Conservation (phyloP, 2,113 vertebrate species). For the Paramormyrops kingsleyae region DNA sequence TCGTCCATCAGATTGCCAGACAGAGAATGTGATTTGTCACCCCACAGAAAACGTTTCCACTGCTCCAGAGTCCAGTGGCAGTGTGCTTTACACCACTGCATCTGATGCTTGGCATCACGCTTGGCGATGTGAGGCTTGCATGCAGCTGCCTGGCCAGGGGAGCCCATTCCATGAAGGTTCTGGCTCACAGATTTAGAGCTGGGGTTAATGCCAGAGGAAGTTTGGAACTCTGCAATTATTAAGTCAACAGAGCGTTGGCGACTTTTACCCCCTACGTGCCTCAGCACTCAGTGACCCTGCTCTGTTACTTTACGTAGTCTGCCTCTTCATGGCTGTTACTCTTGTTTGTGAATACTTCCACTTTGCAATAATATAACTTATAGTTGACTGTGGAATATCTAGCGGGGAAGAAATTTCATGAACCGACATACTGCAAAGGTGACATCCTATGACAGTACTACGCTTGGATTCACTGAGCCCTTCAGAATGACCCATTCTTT, state of each 20-base stretch:
- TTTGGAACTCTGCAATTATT: neutral
- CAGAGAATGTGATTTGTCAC: neutral
- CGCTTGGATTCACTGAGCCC: neutral
- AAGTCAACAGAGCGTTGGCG: neutral
- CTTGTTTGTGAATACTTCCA: neutral
- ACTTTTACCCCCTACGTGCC: neutral
- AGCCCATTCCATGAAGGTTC: neutral
- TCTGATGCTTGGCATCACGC: neutral
- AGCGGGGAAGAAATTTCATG: neutral
- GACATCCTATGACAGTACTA: neutral
- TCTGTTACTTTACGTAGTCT: neutral
- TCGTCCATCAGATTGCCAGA: neutral
- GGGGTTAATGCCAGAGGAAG: neutral
- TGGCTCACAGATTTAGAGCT: neutral
- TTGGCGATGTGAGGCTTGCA: neutral
- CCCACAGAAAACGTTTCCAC: neutral
- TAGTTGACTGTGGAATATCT: neutral
- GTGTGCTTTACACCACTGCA: neutral
- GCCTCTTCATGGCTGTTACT: neutral
- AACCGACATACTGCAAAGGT: neutral
- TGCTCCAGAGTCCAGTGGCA: neutral
- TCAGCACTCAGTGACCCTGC: neutral
- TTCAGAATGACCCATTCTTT: neutral
- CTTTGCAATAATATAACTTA: neutral
- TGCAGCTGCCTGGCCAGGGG: neutral